Evolutionary conservation across 2,113 vertebrate genomes (phyloP).

Genomic region (Rhinolophus sinicus): DNA sequence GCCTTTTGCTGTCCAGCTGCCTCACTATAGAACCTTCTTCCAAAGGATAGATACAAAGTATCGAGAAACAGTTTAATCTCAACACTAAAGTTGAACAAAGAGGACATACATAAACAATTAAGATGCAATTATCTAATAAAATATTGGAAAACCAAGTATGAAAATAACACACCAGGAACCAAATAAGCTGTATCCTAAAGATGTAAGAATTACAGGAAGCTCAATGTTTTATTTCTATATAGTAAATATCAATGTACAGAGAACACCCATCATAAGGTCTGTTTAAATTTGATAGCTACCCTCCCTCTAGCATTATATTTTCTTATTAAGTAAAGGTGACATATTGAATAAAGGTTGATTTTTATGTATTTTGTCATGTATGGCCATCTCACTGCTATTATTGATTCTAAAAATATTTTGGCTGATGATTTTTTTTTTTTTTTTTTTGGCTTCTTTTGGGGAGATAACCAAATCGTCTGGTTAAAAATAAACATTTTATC

Average conservation of each 20-base stretch:
- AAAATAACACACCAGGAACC: slow-evolving; percentile 14
- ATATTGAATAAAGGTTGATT: not conserved
- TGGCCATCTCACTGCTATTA: not conserved
- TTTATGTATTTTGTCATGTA: slow-evolving; percentile 4
- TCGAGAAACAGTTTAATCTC: not conserved
- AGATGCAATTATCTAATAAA: not conserved
- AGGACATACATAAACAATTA: not conserved
- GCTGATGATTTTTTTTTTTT: not conserved
- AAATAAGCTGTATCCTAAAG: not conserved
- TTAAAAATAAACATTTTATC: slow-evolving; percentile 47
- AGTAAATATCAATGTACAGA: not conserved
- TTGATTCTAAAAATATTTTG: not conserved
- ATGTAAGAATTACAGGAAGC: not conserved
- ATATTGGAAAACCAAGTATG: not conserved
- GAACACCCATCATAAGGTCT: not conserved
- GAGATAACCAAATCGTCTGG: not conserved
- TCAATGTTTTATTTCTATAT: not conserved
- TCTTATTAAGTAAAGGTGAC: not conserved
- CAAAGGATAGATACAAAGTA: not conserved
- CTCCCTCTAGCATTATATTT: not conserved
- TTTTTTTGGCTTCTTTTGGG: not conserved
- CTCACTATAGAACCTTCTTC: not conserved
- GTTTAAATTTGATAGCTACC: not conserved
- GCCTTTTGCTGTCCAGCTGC: not conserved
- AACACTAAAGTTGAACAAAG: slow-evolving; percentile 18